Evolutionary conservation across 2,888 invertebrate species (phyloP).

Genomic region (Agrotis ipsilon): DNA sequence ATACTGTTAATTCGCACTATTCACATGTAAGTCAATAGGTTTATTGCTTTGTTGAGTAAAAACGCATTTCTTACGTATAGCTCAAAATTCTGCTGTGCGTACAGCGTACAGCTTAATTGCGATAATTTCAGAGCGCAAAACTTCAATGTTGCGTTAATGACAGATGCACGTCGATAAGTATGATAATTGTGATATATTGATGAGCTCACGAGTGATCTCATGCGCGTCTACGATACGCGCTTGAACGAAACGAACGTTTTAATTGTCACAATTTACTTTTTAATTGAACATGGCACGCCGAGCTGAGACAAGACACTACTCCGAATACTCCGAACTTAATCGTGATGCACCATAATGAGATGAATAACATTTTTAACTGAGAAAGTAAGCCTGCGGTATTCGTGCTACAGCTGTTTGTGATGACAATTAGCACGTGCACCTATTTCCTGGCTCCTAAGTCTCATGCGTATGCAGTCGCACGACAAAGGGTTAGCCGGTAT

Average conservation of each 20-base stretch:
- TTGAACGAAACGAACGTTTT: slow-evolving; percentile 76
- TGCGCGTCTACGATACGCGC: slow-evolving; percentile 64
- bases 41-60: slow-evolving; percentile 29
- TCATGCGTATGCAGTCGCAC: slow-evolving; percentile 70
- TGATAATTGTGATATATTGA: slow-evolving; percentile 73
- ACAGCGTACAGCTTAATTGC: not conserved
- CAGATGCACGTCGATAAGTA: slow-evolving; percentile 52
- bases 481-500: slow-evolving; percentile 69
- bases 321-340: slow-evolving; percentile 43
- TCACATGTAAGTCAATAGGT: slow-evolving; percentile 56
- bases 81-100: not conserved
- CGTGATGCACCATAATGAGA: slow-evolving; percentile 65
- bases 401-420: slow-evolving; percentile 73
- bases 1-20: slow-evolving; percentile 58
- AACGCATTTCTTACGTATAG: slow-evolving; percentile 14
- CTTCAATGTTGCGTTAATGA: slow-evolving; percentile 55
- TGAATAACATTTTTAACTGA: slow-evolving; percentile 71
- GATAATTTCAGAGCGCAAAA: slow-evolving; percentile 25
- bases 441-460: slow-evolving; percentile 78
- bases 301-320: slow-evolving; percentile 34
- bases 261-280: slow-evolving; percentile 80
- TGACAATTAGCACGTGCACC: slow-evolving; percentile 79
- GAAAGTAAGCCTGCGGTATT: slow-evolving; percentile 72
- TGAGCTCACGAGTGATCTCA: slow-evolving; percentile 86
- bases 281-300: slow-evolving; percentile 70